A percentile compares a stretch with the other conserved stretches of the same genome.
Evolutionary conservation across 37 sponge, comb jelly and placozoan species (phyloP).

Genomic region (Amphimedon queenslandica): DNA sequence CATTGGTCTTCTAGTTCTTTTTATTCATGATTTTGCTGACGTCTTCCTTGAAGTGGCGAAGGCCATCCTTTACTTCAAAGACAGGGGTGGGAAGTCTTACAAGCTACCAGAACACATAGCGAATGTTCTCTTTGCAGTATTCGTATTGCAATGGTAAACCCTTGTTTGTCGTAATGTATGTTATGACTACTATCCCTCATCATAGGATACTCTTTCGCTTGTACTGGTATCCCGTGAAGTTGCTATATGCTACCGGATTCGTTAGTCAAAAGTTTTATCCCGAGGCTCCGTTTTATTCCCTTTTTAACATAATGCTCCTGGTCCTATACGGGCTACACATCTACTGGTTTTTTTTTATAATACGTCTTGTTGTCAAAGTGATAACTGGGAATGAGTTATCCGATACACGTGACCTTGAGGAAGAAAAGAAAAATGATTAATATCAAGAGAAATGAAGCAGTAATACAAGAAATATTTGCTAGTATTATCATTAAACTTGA

Average conservation of each 20-base stretch:
- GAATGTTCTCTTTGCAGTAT: slow-evolving; percentile 53
- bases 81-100: slow-evolving; percentile 25
- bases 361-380: slow-evolving; percentile 54
- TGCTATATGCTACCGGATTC: slow-evolving; percentile 49
- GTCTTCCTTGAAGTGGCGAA: slow-evolving; percentile 69
- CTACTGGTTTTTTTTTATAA: slow-evolving; percentile 76
- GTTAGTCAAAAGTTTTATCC: slow-evolving; percentile 39
- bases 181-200: no score
- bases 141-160: slow-evolving; percentile 66
- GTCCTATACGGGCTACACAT: slow-evolving; percentile 63
- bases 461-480: no score
- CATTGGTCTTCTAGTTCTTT: slow-evolving; percentile 69
- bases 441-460: no score
- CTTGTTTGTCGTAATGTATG: not conserved
- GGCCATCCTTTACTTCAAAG: slow-evolving; percentile 51
- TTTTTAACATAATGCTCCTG: slow-evolving; percentile 54
- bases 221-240: slow-evolving; percentile 84
- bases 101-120: slow-evolving; percentile 20
- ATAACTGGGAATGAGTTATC: slow-evolving; percentile 17
- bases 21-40: slow-evolving; percentile 75
- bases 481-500: no score
- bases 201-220: slow-evolving; percentile 63
- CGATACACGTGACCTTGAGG: slow-evolving; percentile 52
- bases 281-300: slow-evolving; percentile 58
- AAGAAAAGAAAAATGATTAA: slow-evolving; percentile 4